These are phyloP conservation scores for Halcyon malimbica DNA, from an alignment of 2,113 vertebrate genomes.

Conservation along the genomic window DNA sequence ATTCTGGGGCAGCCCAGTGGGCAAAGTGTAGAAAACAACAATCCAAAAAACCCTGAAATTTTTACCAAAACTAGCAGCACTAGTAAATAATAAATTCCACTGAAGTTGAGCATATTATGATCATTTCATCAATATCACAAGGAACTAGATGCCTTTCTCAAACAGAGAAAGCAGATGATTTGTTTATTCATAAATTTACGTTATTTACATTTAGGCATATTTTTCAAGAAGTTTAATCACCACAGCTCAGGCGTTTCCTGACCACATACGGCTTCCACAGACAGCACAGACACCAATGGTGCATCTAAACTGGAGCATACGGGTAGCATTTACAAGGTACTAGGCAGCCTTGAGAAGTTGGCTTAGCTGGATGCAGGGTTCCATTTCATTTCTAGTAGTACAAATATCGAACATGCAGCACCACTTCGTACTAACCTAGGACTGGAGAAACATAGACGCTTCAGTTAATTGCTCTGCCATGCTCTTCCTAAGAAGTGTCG, in stretches of 20 bases:
- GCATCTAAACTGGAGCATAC: background rate
- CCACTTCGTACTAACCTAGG: background rate
- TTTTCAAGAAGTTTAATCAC: background rate
- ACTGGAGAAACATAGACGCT: background rate
- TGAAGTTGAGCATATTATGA: background rate
- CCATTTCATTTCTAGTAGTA: background rate
- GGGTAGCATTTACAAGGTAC: background rate
- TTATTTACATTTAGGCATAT: background rate
- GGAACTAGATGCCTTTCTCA: background rate
- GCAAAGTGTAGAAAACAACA: background rate
- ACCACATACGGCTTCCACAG: background rate
- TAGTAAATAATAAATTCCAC: background rate
- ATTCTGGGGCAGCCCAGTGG: background rate
- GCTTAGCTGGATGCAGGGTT: background rate
- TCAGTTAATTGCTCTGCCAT: background rate
- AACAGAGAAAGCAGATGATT: background rate
- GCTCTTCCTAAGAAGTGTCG: rapidly evolving
- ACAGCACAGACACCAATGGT: background rate
- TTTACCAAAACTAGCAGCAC: background rate
- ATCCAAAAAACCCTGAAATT: background rate
- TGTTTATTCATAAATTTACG: background rate
- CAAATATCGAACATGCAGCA: background rate
- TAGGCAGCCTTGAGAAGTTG: background rate
- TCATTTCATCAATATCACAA: background rate
- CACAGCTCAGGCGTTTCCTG: background rate